phyloP scores from a whole-genome alignment of 2,797 vertebrate genomes.

The Crenichthys baileyi region DNA sequence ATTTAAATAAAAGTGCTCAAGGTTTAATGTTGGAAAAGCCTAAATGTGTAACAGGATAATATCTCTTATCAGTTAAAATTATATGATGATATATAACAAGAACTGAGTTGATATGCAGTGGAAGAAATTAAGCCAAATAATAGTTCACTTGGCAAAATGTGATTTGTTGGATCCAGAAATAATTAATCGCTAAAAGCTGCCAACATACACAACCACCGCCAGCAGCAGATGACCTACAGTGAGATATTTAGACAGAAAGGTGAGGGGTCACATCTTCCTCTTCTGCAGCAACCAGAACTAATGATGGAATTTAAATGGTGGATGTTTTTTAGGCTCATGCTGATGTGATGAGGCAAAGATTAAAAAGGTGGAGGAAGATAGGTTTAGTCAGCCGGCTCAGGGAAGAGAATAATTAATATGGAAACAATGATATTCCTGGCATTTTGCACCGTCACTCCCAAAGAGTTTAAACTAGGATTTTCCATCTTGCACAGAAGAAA shows the following conservation, averaged over 20 bases:
- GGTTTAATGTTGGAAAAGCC: neutral
- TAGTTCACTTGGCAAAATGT: neutral
- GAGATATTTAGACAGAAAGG: slow-evolving; percentile 41
- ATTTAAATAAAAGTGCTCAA: neutral
- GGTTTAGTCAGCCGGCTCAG: slow-evolving; percentile 17
- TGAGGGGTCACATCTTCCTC: slow-evolving; percentile 40
- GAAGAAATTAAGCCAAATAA: neutral
- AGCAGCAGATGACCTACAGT: slow-evolving; percentile 19
- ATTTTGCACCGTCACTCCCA: neutral
- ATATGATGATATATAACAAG: neutral
- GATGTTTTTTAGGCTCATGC: slow-evolving; percentile 32
- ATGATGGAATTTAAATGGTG: slow-evolving; percentile 32
- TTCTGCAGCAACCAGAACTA: slow-evolving; percentile 7
- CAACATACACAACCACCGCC: slow-evolving; percentile 5
- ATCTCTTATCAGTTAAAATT: neutral
- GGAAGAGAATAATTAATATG: slow-evolving; percentile 8
- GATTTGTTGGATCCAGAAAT: slow-evolving; percentile 15
- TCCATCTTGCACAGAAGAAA: slow-evolving; percentile 3
- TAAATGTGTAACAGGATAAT: neutral
- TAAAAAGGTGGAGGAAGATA: slow-evolving; percentile 12
- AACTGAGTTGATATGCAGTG: neutral
- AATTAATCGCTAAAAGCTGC: slow-evolving; percentile 17
- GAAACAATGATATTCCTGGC: slow-evolving; percentile 16
- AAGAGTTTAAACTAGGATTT: neutral
- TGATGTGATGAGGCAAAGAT: slow-evolving; percentile 31